Percentiles rank a stretch among this genome's conserved stretches.
Conservation (phyloP, 1,140 invertebrate species). For the Maconellicoccus hirsutus region DNA sequence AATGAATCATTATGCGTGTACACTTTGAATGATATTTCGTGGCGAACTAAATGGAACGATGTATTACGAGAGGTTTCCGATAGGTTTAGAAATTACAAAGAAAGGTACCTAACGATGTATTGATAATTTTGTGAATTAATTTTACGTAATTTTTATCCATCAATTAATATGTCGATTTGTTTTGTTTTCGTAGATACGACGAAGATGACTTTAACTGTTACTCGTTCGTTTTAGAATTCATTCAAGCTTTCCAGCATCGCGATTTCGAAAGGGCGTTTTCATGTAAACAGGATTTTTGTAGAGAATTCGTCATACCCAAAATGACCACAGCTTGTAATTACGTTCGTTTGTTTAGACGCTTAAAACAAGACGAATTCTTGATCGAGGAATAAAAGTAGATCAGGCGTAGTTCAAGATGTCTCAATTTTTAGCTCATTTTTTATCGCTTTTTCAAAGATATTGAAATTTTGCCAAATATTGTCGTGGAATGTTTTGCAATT, state of each 20-base stretch:
- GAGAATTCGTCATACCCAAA: conserved; percentile 63
- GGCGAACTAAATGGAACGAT: conserved; percentile 63
- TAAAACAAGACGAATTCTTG: too few species aligned
- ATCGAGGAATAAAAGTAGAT: too few species aligned
- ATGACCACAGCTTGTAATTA: too few species aligned
- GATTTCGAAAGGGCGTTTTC: conserved; percentile 47
- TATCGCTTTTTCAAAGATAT: too few species aligned
- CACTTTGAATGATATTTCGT: conserved; percentile 40
- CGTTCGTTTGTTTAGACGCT: too few species aligned
- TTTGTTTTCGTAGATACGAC: conserved; percentile 42
- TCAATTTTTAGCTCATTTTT: too few species aligned
- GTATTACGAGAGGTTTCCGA: conserved; percentile 49
- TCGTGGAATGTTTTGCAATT: too few species aligned
- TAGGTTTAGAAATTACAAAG: conserved; percentile 49
- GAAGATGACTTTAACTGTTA: conserved; percentile 66
- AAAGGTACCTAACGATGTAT: conserved; percentile 35
- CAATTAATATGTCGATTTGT: too few species aligned
- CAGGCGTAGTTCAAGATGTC: too few species aligned
- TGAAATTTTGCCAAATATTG: too few species aligned
- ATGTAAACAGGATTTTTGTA: conserved; percentile 53
- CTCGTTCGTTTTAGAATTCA: conserved; percentile 61
- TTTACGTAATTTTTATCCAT: not conserved
- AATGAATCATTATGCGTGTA: conserved; percentile 57
- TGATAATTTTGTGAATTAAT: not conserved
- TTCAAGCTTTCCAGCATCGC: conserved; percentile 49